Conservation (phyloP, 64 coral and sea anemone genomes). For the Porites lutea region DNA sequence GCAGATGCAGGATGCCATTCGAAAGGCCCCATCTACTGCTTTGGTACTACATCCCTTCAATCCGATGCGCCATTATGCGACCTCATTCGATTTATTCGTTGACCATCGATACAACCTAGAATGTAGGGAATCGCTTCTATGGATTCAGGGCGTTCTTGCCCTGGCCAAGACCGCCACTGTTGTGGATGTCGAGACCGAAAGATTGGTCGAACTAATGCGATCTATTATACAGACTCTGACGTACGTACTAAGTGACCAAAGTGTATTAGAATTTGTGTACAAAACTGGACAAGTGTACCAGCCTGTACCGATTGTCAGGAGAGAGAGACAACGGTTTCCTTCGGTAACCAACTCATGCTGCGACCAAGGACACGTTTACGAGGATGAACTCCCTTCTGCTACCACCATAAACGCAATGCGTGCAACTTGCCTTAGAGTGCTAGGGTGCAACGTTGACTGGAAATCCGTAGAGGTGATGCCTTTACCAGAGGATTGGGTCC, state of each 20-base stretch:
- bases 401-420: background rate
- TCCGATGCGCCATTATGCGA: background rate
- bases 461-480: background rate
- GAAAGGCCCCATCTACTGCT: background rate
- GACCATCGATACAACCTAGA: background rate
- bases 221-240: background rate
- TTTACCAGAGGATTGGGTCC: background rate
- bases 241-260: background rate
- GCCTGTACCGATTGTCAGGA: background rate
- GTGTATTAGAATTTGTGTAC: background rate
- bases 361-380: no score
- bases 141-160: background rate
- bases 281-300: background rate
- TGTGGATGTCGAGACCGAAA: background rate
- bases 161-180: background rate
- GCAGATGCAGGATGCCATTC: background rate
- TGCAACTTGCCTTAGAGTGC: background rate
- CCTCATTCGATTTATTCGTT: background rate
- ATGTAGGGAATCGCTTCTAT: background rate
- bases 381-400: background rate
- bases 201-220: background rate
- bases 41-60: background rate
- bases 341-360: background rate
- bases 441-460: background rate
- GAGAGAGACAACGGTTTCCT: background rate